Percentiles rank a stretch among this genome's conserved stretches.
phyloP scores from a whole-genome alignment of 2,797 vertebrate species.

The Sebastes taczanowskii region DNA sequence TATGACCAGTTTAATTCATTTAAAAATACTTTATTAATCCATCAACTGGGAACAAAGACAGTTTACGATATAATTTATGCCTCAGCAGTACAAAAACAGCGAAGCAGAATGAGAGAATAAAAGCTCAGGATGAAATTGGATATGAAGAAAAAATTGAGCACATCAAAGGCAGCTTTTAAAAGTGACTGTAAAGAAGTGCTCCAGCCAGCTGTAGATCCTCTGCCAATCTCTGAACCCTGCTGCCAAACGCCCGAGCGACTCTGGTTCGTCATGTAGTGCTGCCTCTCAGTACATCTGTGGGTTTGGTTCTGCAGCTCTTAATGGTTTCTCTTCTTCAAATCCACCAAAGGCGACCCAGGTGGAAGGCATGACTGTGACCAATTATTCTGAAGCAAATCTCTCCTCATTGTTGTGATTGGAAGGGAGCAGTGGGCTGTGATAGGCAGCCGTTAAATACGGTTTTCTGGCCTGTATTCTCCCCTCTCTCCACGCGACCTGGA shows the following conservation, averaged over 20 bases:
- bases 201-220: conserved; percentile 18
- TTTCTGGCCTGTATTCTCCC: conserved; percentile 64
- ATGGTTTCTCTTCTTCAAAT: conserved; percentile 56
- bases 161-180: conserved; percentile 28
- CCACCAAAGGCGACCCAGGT: conserved; percentile 65
- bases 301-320: conserved; percentile 47
- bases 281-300: conserved; percentile 25
- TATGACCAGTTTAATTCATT: not conserved
- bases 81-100: not conserved
- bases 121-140: not conserved
- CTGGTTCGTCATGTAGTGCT: conserved; percentile 9
- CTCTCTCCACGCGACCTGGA: conserved; percentile 46
- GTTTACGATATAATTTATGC: not conserved
- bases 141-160: not conserved
- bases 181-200: conserved; percentile 12
- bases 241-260: conserved; percentile 11
- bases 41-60: not conserved
- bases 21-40: not conserved
- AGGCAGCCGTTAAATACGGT: conserved; percentile 72
- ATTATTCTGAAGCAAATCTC: conserved; percentile 70
- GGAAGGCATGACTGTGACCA: conserved; percentile 72
- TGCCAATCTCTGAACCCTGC: conserved; percentile 13
- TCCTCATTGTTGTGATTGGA: conserved; percentile 60
- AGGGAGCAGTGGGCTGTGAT: conserved; percentile 56
- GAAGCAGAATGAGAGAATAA: not conserved